Percentiles rank a stretch among this genome's conserved stretches.
Evolutionary conservation across 2,797 vertebrate species (phyloP).

Genomic region (Syngnathus acus): DNA sequence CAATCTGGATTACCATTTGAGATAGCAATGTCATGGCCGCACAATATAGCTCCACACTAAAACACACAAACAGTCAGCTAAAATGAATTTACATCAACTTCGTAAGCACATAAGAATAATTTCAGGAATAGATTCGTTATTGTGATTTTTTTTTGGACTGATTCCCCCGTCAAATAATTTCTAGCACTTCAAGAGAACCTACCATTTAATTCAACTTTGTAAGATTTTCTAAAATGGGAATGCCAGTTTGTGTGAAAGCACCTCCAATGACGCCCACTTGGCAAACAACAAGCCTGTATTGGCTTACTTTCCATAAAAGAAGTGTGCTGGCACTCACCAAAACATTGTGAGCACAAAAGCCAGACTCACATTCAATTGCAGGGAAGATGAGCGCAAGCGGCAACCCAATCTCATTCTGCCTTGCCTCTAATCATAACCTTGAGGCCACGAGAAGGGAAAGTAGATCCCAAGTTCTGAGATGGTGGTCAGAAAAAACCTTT

Average conservation of each 20-base stretch:
- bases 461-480: conserved; percentile 44
- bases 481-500: conserved; percentile 52
- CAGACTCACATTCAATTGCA: conserved; percentile 50
- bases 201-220: background rate
- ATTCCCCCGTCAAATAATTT: background rate
- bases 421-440: conserved; percentile 59
- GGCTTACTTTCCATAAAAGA: conserved; percentile 54
- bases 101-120: background rate
- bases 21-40: conserved; percentile 78
- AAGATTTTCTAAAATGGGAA: conserved; percentile 2
- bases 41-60: conserved; percentile 82
- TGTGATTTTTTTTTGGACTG: no score
- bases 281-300: conserved; percentile 36
- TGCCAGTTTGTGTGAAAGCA: conserved; percentile 16
- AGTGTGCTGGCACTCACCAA: conserved; percentile 55
- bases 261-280: conserved; percentile 9
- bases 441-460: conserved; percentile 47
- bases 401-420: conserved; percentile 48
- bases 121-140: no score
- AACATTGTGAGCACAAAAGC: conserved; percentile 47
- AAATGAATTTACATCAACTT: background rate
- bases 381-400: conserved; percentile 35
- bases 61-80: conserved; percentile 44
- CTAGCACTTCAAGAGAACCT: background rate
- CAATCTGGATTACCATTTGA: conserved; percentile 68